A percentile compares a stretch with the other conserved stretches of the same genome.
phyloP scores from a whole-genome alignment of 2,888 invertebrate species.

The Synergus itoensis region DNA sequence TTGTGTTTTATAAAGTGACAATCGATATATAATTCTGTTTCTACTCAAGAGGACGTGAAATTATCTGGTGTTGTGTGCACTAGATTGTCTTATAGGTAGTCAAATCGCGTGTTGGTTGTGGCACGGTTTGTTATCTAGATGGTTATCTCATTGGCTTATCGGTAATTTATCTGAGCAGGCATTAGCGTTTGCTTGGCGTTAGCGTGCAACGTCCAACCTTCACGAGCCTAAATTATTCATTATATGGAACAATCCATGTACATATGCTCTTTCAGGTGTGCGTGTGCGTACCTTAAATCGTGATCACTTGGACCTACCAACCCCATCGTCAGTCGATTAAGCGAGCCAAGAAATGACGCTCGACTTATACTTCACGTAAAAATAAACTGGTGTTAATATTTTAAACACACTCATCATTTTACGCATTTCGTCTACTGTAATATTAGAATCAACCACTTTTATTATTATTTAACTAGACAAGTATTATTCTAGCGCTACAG shows the following conservation, averaged over 20 bases:
- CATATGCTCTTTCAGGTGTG: slow-evolving; percentile 49
- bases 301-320: slow-evolving; percentile 9
- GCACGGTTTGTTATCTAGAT: slow-evolving; percentile 74
- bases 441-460: too few species aligned
- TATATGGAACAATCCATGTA: slow-evolving; percentile 68
- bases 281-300: slow-evolving; percentile 33
- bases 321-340: slow-evolving; percentile 51
- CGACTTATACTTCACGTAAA: slow-evolving; percentile 49
- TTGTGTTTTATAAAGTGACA: slow-evolving; percentile 5
- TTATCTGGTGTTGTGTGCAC: slow-evolving; percentile 22
- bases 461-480: too few species aligned
- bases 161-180: slow-evolving; percentile 78
- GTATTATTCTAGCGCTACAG: too few species aligned
- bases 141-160: slow-evolving; percentile 75
- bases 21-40: slow-evolving; percentile 21
- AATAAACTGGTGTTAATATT: slow-evolving; percentile 53
- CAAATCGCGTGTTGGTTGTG: slow-evolving; percentile 65
- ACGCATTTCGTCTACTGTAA: too few species aligned
- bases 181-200: slow-evolving; percentile 77
- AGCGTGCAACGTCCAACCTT: slow-evolving; percentile 73
- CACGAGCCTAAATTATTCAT: slow-evolving; percentile 75
- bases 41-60: neutral
- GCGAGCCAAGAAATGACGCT: slow-evolving; percentile 41
- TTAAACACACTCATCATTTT: neutral
- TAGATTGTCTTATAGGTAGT: slow-evolving; percentile 36